Evolutionary conservation across 2,888 invertebrate genomes (phyloP).

Genomic region (Apodemia duryi): DNA sequence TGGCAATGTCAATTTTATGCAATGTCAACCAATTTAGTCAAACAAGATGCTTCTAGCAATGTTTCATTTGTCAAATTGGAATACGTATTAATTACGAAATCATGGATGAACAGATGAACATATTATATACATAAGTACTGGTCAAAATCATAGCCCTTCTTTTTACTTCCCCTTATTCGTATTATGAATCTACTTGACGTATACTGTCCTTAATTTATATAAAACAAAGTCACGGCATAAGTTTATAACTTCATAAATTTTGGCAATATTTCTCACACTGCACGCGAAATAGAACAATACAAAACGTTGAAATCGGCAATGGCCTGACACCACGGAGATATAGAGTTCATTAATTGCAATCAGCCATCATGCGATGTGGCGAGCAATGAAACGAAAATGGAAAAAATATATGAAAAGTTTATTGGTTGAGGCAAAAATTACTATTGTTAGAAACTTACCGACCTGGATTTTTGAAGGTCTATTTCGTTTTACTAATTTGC

Average conservation of each 20-base stretch:
- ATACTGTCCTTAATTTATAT: too few species aligned
- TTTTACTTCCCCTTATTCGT: too few species aligned
- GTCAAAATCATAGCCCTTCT: too few species aligned
- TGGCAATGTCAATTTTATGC: too few species aligned
- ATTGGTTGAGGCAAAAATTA: conserved; percentile 16
- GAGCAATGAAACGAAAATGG: conserved; percentile 30
- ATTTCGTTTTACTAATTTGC: conserved; percentile 9
- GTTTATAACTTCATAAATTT: conserved; percentile 15
- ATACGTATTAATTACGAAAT: too few species aligned
- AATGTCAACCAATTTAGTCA: too few species aligned
- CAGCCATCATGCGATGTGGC: conserved; percentile 46
- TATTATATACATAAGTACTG: too few species aligned
- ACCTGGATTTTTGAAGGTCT: conserved; percentile 15
- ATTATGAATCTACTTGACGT: too few species aligned
- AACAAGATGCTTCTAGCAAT: too few species aligned
- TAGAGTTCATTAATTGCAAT: conserved; percentile 51
- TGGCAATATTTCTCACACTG: conserved; percentile 15
- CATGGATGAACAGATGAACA: too few species aligned
- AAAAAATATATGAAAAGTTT: conserved; percentile 25
- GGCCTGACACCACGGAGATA: conserved; percentile 40
- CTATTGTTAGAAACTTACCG: conserved; percentile 13
- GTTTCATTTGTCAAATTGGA: too few species aligned
- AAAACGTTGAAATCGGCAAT: conserved; percentile 30
- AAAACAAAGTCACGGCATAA: neutral
- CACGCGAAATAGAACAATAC: conserved; percentile 22